A percentile compares a stretch with the other conserved stretches of the same genome.
Conservation (phyloP, 2,888 invertebrate genomes). For the Heliothis peltigera region DNA sequence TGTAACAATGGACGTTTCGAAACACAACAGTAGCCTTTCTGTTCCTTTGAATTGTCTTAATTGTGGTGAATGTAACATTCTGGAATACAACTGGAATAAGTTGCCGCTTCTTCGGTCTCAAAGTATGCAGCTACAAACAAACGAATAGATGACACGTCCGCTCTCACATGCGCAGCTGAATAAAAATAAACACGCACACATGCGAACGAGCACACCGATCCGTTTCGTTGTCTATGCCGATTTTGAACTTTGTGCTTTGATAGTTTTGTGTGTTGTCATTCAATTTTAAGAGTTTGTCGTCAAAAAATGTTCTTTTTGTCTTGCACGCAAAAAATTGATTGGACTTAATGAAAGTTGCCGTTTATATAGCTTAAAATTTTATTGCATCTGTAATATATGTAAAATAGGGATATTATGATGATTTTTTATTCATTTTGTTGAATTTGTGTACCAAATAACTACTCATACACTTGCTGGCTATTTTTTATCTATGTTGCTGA, state of each 20-base stretch:
- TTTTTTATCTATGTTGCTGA: too few species aligned
- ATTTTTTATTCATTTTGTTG: too few species aligned
- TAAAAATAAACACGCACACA: slow-evolving; percentile 78
- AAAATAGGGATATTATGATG: too few species aligned
- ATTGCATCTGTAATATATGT: too few species aligned
- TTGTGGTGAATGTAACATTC: slow-evolving; percentile 35
- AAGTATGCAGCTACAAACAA: slow-evolving; percentile 73
- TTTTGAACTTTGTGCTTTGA: slow-evolving; percentile 39
- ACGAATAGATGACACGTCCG: slow-evolving; percentile 78
- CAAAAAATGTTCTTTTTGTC: too few species aligned
- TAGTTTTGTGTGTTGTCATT: too few species aligned
- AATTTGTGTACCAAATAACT: too few species aligned
- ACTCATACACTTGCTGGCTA: too few species aligned
- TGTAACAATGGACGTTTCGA: slow-evolving; percentile 62
- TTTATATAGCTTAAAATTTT: too few species aligned
- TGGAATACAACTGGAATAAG: slow-evolving; percentile 41
- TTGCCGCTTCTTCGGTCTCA: slow-evolving; percentile 42
- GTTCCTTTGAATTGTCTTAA: slow-evolving; percentile 49
- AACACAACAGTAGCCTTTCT: slow-evolving; percentile 55
- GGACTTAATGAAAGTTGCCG: too few species aligned
- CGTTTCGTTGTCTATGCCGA: slow-evolving; percentile 38
- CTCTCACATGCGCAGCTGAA: slow-evolving; percentile 76
- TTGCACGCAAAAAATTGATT: too few species aligned
- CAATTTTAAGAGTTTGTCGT: too few species aligned
- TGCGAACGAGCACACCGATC: slow-evolving; percentile 58